phyloP scores from a whole-genome alignment of 2,888 invertebrate genomes.

The Choristoneura rosaceana region DNA sequence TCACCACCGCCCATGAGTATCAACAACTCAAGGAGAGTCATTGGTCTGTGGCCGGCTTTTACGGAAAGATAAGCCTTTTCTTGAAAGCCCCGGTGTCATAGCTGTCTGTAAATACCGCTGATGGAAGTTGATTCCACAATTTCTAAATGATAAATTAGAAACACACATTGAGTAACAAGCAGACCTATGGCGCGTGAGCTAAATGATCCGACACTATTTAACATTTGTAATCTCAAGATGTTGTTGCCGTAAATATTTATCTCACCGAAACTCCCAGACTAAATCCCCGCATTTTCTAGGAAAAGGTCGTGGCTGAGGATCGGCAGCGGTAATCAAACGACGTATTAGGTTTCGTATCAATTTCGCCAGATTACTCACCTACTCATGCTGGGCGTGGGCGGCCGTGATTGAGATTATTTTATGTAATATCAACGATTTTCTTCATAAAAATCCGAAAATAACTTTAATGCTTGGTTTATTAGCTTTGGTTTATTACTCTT shows the following conservation, averaged over 20 bases:
- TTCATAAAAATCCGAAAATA: conserved; percentile 27
- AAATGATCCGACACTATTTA: background rate
- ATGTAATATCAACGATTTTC: conserved; percentile 28
- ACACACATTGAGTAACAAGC: no score
- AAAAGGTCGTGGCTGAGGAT: conserved; percentile 18
- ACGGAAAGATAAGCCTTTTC: no score
- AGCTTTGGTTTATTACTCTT: conserved; percentile 3
- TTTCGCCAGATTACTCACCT: conserved; percentile 28
- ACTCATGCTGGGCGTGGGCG: conserved; percentile 18
- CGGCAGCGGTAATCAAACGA: conserved; percentile 31
- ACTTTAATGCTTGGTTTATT: conserved; percentile 17
- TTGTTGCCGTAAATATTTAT: background rate
- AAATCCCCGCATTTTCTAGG: conserved; percentile 14
- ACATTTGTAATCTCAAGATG: background rate
- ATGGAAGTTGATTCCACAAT: no score
- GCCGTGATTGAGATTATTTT: conserved; percentile 21
- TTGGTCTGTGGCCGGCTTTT: no score
- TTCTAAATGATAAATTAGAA: no score
- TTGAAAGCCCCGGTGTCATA: no score
- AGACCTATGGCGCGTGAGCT: no score
- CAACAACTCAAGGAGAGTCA: no score
- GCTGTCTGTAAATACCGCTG: no score
- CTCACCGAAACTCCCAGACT: background rate
- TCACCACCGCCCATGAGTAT: no score
- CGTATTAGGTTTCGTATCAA: conserved; percentile 38